These are phyloP conservation scores for Stomatorhinus walkeri DNA, from an alignment of 2,797 vertebrate genomes.

Conservation along the genomic window DNA sequence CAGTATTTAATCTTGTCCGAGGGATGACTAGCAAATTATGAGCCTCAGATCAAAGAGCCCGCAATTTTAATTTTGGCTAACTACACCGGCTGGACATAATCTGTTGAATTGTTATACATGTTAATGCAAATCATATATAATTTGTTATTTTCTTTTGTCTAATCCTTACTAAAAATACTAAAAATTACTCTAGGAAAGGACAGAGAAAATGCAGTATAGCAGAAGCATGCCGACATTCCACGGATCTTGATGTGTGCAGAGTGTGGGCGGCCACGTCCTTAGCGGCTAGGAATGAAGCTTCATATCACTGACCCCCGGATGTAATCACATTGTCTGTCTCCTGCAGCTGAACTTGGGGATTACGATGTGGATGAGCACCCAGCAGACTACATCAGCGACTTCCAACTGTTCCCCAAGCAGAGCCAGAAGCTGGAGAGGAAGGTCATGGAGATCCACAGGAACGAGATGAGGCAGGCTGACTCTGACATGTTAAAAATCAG, in stretches of 20 bases:
- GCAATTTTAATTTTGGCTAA: neutral
- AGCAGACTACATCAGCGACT: constrained; percentile 86
- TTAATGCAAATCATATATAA: neutral
- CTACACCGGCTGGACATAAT: neutral
- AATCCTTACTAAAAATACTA: neutral
- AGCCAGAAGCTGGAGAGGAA: constrained; percentile 92
- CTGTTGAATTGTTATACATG: neutral
- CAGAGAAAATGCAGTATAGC: neutral
- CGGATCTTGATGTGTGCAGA: constrained; percentile 37
- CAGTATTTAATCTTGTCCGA: neutral
- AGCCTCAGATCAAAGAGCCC: neutral
- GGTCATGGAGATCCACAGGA: constrained; percentile 91
- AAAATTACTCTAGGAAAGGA: neutral
- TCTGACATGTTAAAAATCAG: neutral
- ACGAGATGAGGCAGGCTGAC: constrained; percentile 77
- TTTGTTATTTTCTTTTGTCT: neutral
- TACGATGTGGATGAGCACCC: constrained; percentile 86
- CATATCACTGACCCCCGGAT: constrained; percentile 36
- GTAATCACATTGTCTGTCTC: constrained; percentile 32
- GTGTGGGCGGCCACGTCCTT: constrained; percentile 35
- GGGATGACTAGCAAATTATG: neutral
- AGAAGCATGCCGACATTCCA: constrained; percentile 14
- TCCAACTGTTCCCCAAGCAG: constrained; percentile 94
- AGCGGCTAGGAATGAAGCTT: constrained; percentile 52
- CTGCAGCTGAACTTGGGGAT: constrained; percentile 87